Conservation (phyloP, 2,113 vertebrate genomes). For the Myotis lucifugus region DNA sequence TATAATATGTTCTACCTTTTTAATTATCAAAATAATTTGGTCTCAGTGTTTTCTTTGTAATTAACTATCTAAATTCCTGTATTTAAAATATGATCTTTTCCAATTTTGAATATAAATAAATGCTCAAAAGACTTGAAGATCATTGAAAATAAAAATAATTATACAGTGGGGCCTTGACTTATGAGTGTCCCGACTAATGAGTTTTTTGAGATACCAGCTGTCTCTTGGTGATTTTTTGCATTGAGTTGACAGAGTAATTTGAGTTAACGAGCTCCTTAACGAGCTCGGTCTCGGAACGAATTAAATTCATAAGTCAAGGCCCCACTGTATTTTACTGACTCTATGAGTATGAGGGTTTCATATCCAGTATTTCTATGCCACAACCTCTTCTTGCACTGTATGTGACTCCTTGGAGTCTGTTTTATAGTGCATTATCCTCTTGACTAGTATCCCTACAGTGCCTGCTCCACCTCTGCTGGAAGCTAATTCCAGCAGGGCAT, state of each 20-base stretch:
- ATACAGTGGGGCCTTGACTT: too few species aligned
- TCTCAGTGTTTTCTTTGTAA: background rate
- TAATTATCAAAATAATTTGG: background rate
- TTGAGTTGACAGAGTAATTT: too few species aligned
- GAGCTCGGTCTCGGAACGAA: too few species aligned
- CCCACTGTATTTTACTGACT: background rate
- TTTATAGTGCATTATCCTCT: background rate
- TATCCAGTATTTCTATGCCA: background rate
- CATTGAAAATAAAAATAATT: background rate
- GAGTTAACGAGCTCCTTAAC: too few species aligned
- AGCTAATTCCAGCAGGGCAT: too few species aligned
- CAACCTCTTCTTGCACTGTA: background rate
- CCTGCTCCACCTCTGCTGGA: background rate
- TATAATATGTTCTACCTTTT: background rate
- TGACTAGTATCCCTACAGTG: background rate
- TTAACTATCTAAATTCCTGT: background rate
- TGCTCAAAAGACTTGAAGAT: background rate
- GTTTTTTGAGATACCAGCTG: too few species aligned
- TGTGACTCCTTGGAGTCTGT: background rate
- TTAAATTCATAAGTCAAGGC: too few species aligned
- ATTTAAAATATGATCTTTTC: background rate
- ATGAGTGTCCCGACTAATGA: too few species aligned
- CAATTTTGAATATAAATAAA: background rate
- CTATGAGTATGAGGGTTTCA: background rate
- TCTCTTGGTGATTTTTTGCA: too few species aligned